phyloP scores from a whole-genome alignment of 2,113 vertebrate species.

The Zonotrichia leucophrys region DNA sequence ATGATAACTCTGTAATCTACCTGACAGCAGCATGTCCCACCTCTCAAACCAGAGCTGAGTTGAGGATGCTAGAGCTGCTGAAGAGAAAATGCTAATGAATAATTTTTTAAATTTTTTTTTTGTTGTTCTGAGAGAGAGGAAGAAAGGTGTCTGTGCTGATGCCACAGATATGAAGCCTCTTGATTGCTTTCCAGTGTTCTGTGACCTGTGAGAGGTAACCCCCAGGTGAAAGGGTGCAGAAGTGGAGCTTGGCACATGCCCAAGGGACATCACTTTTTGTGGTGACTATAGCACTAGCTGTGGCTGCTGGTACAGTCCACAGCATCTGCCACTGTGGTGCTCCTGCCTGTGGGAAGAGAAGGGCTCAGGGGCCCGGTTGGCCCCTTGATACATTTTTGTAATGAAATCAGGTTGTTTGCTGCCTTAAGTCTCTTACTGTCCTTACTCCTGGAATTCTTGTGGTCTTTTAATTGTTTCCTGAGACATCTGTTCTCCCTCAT shows the following conservation, averaged over 20 bases:
- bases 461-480: not conserved
- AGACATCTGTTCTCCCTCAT: not conserved
- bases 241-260: not conserved
- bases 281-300: not conserved
- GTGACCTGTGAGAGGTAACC: not conserved
- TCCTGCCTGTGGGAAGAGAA: not conserved
- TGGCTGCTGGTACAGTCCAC: not conserved
- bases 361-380: not conserved
- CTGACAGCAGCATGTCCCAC: not conserved
- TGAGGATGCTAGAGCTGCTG: not conserved
- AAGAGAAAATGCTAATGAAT: not conserved
- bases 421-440: not conserved
- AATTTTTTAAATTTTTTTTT: not conserved
- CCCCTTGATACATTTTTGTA: not conserved
- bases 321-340: not conserved
- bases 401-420: not conserved
- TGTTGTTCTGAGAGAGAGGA: not conserved
- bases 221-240: not conserved
- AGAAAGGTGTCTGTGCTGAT: not conserved
- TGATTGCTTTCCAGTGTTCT: not conserved
- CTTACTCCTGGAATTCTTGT: not conserved
- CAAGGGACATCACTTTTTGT: not conserved
- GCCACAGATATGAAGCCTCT: not conserved
- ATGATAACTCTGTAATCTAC: not conserved
- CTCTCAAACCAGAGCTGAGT: not conserved